Conservation (phyloP, 1,140 invertebrate species). For the Acromyrmex echinatior region DNA sequence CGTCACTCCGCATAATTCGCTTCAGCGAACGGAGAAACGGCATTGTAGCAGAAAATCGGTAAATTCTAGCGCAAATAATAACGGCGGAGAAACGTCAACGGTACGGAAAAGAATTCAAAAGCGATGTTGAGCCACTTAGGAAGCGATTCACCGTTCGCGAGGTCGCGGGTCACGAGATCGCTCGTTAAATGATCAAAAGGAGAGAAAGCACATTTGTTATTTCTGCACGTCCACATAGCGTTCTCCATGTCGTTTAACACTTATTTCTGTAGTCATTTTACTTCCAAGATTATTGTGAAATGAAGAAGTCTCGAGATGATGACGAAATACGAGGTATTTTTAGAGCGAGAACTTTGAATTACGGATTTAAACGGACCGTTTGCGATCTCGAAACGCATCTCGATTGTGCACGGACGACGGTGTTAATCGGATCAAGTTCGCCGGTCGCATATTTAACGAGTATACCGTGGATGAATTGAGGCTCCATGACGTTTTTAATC, state of each 20-base stretch:
- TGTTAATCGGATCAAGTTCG: conserved; percentile 72
- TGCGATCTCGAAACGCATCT: background rate
- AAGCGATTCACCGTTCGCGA: background rate
- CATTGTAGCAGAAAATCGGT: conserved; percentile 60
- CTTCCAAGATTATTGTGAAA: background rate
- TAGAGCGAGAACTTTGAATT: conserved; percentile 37
- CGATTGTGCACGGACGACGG: conserved; percentile 28
- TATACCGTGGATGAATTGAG: conserved; percentile 8
- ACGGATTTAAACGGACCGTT: background rate
- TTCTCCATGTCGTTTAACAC: background rate
- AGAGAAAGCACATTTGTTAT: conserved; percentile 4
- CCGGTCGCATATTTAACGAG: conserved; percentile 13
- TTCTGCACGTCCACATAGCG: background rate
- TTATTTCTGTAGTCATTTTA: background rate
- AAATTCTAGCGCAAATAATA: conserved; percentile 59
- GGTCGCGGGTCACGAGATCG: conserved; percentile 6
- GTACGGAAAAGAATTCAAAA: conserved; percentile 2
- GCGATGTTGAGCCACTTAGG: background rate
- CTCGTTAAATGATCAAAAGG: background rate
- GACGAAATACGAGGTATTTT: background rate
- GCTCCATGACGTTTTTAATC: conserved; percentile 48
- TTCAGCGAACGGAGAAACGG: conserved; percentile 59
- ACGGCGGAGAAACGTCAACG: conserved; percentile 12
- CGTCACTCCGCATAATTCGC: conserved; percentile 61
- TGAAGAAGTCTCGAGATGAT: background rate